Conservation (phyloP, 1,140 invertebrate species). For the Drosophila rhopaloa region DNA sequence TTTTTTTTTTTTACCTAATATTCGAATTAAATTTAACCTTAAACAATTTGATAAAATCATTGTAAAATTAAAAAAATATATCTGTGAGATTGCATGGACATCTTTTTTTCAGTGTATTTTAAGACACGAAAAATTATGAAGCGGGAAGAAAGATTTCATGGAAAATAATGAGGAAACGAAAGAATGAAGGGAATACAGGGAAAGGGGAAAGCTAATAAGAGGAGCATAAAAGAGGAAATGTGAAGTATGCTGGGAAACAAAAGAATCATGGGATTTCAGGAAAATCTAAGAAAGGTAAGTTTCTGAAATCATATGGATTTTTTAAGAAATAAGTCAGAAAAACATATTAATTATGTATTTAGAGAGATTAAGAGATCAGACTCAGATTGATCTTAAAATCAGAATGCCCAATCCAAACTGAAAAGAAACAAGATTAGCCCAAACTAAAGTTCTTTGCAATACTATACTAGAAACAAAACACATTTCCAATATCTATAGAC, state of each 20-base stretch:
- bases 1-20: too few relatives aligned
- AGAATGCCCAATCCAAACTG: too few relatives aligned
- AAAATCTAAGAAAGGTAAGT: not conserved
- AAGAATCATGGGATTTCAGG: not conserved
- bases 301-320: not conserved
- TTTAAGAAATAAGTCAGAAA: not conserved
- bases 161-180: slow-evolving; percentile 12
- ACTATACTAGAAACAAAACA: too few relatives aligned
- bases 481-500: not conserved
- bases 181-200: slow-evolving; percentile 7
- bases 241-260: not conserved
- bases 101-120: slow-evolving; percentile 6
- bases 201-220: slow-evolving; percentile 16
- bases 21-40: not conserved
- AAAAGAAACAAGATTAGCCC: too few relatives aligned
- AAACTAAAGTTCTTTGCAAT: too few relatives aligned
- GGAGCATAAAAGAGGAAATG: slow-evolving; percentile 21
- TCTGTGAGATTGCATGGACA: too few relatives aligned
- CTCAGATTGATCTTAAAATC: too few relatives aligned
- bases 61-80: not conserved
- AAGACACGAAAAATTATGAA: slow-evolving; percentile 15
- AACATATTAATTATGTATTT: too few relatives aligned
- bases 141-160: slow-evolving; percentile 10
- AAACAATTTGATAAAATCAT: not conserved
- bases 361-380: too few relatives aligned